Base-by-base conservation (phyloP, 2,888 invertebrate species). In the Myopa tessellatipennis region DNA sequence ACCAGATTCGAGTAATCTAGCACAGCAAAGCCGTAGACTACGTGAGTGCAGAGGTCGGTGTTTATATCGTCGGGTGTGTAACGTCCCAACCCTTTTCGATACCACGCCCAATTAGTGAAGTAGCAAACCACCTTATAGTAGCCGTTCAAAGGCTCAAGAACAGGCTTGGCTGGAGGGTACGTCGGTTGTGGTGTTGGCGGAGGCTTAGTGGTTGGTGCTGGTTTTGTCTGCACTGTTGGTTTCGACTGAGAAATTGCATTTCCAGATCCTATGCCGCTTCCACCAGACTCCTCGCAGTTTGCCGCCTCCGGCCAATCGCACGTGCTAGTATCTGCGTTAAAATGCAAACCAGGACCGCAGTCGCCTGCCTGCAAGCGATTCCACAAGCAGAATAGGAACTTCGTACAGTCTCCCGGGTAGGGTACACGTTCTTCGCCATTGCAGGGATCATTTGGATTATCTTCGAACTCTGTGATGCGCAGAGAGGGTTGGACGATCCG, bases 41-140 rank as follows among this genome's bases (percentile, higher is more conserved):
- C 93, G 86, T 98, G 98, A 0, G 98, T 97, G 86, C 98, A 98
- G 0, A 97, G 91, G 78, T 94, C 92, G 1, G 95, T 93, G 84
- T 97, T 95, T 72, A 97, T 96, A 84, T 97, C 92, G 85, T 96
- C 95, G 0, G 97, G 97, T 0, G 93, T 91, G 84, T 94, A 97
- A 85, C 95, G 95, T 63, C 96, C 97, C 55, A 92, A 86, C 0
- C 95, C 96, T 83, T 93, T 93, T 40, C 96, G 91, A 85, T 96
- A 96, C 96, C 96, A 96, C 0, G 97, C 96, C 97, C 97, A 97
- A 86, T 97, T 97, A 0, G 97, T 96, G 88, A 96, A 97, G 89
- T 97, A 97, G 85, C 96, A 97, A 0, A 96, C 95, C 0, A 96
- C 91, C 88, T 95, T 96, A 87, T 92, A 95, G 78, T 93, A 91